Evolutionary conservation across 35 echinoderm and acorn worm genomes (phyloP), one percentile per base, ranked within the genome.

Genomic region (Diadema setosum): DNA sequence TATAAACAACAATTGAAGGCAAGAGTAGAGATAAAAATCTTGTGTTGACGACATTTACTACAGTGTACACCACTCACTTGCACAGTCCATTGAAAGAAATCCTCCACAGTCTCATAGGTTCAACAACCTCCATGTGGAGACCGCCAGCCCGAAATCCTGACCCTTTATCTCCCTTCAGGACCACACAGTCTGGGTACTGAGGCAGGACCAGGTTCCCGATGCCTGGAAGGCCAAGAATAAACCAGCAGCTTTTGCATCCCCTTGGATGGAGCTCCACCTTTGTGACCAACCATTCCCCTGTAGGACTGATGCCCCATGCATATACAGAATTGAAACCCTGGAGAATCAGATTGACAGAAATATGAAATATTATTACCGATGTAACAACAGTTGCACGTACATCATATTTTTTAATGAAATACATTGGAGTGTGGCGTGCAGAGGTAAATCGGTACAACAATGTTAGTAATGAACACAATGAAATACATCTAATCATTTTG

Each of bases 31-130:
- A n/a, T n/a, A n/a, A n/a, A n/a, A n/a, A n/a, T n/a, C n/a, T n/a
- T n/a, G n/a, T n/a, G n/a, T n/a, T n/a, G n/a, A n/a, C n/a, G n/a
- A n/a, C n/a, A n/a, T n/a, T n/a, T n/a, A n/a, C n/a, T n/a, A n/a
- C n/a, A 33, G 37, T 60, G 57, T 30, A 83, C 44, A 80, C 43
- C 9, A 36, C 36, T 43, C 84, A 83, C 88, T 78, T 82, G 78
- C 88, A 90, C 23, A 90, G 36, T 44, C 88, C 88, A 83, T 90
- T 90, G 36, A 64, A 90, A 24, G 45, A 83, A 30, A 90, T 90
- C 57, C 80, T 36, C 88, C 88, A 90, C 4, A 64, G 58, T 35
- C 80, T 90, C 59, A 90, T 60, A 20, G 88, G 76, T 83, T 90
- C 88, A 12, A 90, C 31, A 36, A 67, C 58, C 39, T 82, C 56